phyloP scores from a whole-genome alignment of 2,797 vertebrate genomes.

The Chloroceryle amazona region DNA sequence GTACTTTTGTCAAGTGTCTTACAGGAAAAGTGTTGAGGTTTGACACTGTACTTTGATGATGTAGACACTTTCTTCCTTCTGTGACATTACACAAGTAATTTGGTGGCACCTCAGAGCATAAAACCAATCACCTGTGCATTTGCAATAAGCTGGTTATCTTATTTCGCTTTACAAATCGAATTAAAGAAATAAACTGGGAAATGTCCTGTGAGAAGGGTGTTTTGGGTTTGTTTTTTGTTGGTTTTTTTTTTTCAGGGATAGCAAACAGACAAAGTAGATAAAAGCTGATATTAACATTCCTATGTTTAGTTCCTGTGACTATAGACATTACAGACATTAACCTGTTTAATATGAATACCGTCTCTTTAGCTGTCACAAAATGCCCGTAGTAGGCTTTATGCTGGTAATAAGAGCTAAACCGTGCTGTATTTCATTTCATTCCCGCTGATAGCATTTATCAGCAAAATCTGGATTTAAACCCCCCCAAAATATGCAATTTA shows the following conservation, averaged over 20 bases:
- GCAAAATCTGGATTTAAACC: conserved; percentile 93
- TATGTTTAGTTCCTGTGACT: conserved; percentile 73
- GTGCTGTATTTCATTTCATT: conserved; percentile 95
- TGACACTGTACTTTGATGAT: not conserved
- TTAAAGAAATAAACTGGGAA: conserved; percentile 21
- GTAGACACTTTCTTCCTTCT: not conserved
- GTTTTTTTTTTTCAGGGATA: not conserved
- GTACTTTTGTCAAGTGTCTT: not conserved
- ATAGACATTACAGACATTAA: conserved; percentile 72
- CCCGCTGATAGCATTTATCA: conserved; percentile 99
- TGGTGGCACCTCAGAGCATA: not conserved
- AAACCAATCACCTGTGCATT: not conserved
- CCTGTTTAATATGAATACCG: conserved; percentile 69
- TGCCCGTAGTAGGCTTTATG: conserved; percentile 57
- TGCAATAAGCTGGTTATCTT: not conserved
- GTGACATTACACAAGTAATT: not conserved
- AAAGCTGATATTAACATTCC: conserved; percentile 71
- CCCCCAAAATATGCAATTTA: conserved; percentile 96
- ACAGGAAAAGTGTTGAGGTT: not conserved
- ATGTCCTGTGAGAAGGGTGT: not conserved
- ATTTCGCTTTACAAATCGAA: conserved; percentile 33
- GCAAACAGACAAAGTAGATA: conserved; percentile 45
- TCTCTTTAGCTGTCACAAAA: conserved; percentile 69
- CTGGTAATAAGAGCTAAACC: conserved; percentile 89
- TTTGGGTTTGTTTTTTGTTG: not conserved